Percentiles rank a stretch among this genome's conserved stretches.
Evolutionary conservation across 2,797 vertebrate genomes (phyloP).

Genomic region (Zalophus californianus): DNA sequence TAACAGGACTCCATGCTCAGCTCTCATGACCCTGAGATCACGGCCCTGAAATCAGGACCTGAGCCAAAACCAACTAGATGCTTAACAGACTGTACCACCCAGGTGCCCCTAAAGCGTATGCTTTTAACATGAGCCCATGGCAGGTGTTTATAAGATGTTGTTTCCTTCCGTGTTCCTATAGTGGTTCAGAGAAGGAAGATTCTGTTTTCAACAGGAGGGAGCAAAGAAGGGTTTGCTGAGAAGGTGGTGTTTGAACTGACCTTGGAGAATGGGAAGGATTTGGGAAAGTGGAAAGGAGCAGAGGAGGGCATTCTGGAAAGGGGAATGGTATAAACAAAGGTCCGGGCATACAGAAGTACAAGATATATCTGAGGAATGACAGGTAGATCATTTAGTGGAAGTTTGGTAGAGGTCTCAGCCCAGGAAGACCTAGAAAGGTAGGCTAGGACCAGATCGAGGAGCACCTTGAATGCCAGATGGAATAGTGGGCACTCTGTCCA

Average conservation of each 20-base stretch:
- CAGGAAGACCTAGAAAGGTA: neutral
- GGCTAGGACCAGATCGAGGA: neutral
- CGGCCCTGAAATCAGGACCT: neutral
- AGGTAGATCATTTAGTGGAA: neutral
- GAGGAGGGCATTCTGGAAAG: neutral
- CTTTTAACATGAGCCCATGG: neutral
- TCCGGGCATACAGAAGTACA: neutral
- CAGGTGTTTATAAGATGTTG: neutral
- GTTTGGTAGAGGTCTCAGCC: neutral
- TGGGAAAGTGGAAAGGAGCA: neutral
- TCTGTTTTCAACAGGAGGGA: conserved; percentile 2
- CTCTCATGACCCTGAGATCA: neutral
- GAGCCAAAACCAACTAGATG: neutral
- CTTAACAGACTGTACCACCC: neutral
- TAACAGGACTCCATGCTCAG: neutral
- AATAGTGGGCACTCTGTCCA: neutral
- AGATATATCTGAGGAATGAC: neutral
- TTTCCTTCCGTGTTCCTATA: neutral
- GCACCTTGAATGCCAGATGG: neutral
- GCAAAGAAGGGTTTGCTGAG: neutral
- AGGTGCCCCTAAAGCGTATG: neutral
- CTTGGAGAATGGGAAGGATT: neutral
- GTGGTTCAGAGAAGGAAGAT: neutral
- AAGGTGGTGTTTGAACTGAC: neutral
- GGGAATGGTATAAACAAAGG: neutral